Conservation (phyloP, 2,113 vertebrate genomes). For the Cynoglossus semilaevis region DNA sequence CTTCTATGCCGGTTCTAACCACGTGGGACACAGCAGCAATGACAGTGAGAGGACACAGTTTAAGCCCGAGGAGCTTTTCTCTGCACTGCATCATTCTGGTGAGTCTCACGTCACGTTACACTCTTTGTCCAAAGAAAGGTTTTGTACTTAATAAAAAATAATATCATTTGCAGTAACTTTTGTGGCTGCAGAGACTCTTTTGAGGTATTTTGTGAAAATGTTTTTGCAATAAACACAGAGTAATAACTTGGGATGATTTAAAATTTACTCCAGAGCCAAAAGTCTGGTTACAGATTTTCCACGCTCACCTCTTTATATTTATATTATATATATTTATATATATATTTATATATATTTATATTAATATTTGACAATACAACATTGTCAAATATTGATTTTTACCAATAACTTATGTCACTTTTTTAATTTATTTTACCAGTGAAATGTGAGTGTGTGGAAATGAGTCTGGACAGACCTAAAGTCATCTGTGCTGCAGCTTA, state of each 20-base stretch:
- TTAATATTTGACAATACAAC: too few relatives aligned
- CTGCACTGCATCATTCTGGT: constrained; percentile 94
- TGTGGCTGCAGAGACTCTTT: too few relatives aligned
- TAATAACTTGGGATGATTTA: too few relatives aligned
- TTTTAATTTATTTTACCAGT: constrained; percentile 70
- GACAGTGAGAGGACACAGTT: constrained; percentile 79
- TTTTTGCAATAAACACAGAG: too few relatives aligned
- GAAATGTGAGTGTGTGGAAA: constrained; percentile 92
- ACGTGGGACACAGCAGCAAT: constrained; percentile 67
- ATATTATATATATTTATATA: too few relatives aligned
- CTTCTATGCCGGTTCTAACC: constrained; percentile 48
- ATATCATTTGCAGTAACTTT: too few relatives aligned
- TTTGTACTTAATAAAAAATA: too few relatives aligned
- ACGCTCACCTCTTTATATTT: too few relatives aligned
- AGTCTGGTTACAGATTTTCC: too few relatives aligned
- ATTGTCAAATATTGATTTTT: neutral
- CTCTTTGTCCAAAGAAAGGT: neutral
- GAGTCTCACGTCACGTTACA: constrained; percentile 61
- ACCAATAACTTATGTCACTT: constrained; percentile 3
- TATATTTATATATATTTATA: too few relatives aligned
- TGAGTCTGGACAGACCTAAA: constrained; percentile 83
- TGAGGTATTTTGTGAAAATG: too few relatives aligned
- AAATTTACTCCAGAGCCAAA: too few relatives aligned
- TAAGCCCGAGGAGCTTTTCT: constrained; percentile 91
- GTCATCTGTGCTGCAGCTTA: constrained; percentile 90